Percentiles rank a stretch among this genome's conserved stretches.
These are phyloP conservation scores for Gulo gulo DNA, from an alignment of 2,113 vertebrate species.

Conservation along the genomic window DNA sequence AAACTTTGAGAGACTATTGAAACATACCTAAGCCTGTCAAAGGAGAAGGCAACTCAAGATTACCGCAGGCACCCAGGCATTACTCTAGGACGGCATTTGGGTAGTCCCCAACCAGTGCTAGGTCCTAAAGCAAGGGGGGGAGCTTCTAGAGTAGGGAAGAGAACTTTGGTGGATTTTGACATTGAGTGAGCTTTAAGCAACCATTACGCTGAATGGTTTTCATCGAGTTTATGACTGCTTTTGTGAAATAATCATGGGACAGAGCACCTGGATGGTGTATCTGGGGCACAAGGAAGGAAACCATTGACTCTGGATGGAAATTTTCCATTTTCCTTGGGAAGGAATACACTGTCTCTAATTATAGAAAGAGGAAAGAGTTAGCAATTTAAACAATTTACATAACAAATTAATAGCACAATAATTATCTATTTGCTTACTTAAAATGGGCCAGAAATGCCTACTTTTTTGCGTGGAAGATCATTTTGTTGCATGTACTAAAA, in stretches of 20 bases:
- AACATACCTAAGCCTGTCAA: neutral
- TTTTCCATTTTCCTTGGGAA: slow-evolving; percentile 31
- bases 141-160: neutral
- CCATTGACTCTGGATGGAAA: neutral
- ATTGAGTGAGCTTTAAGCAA: neutral
- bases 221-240: neutral
- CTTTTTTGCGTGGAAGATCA: slow-evolving; percentile 32
- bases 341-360: neutral
- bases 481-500: slow-evolving; percentile 46
- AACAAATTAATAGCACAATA: slow-evolving; percentile 40
- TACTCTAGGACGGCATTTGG: too few species aligned
- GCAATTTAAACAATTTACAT: slow-evolving; percentile 55
- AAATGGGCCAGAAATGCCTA: slow-evolving; percentile 43
- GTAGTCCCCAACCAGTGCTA: neutral
- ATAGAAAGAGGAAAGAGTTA: slow-evolving; percentile 34
- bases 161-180: neutral
- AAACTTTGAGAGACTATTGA: neutral
- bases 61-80: neutral
- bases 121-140: neutral
- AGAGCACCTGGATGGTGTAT: neutral
- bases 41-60: neutral
- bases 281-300: neutral
- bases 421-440: slow-evolving; percentile 57
- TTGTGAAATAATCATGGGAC: neutral
- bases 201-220: neutral